Evolutionary conservation across 2,113 vertebrate species (phyloP), one percentile per base, ranked within the genome.

Genomic region (Chloropsis hardwickii): DNA sequence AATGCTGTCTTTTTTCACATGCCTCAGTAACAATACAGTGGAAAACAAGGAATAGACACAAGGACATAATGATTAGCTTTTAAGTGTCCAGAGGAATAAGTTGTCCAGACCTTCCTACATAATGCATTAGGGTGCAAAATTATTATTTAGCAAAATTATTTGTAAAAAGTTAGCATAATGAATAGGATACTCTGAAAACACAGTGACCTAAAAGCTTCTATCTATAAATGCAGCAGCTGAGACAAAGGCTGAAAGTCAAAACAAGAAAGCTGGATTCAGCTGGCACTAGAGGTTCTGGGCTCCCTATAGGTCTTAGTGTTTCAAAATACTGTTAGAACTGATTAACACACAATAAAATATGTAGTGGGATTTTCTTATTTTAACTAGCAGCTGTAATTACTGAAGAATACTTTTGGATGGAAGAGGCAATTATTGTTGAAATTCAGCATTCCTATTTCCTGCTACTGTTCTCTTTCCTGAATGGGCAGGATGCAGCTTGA

Each of bases 21-120:
- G 0, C 51, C 31, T 50, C 0, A 0, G 25, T 44, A 80, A 82
- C 0, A 0, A 22, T 35, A 37, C 1, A 0, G 7, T 48, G 33
- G 69, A 6, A 0, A 69, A 53, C 9, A 64, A 40, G 9, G 53
- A 79, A 51, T 51, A 70, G 12, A 9, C 13, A 50, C 58, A 61
- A 77, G 23, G n/a, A n/a, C n/a, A n/a, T n/a, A 92, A 40, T 40
- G 5, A 4, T 22, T 37, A 76, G 57, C 14, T 81, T 88, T n/a
- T 20, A 69, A 50, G 54, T 14, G 25, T 53, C 14, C 37, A n/a
- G 20, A 62, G 61, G 20, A 42, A 40, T 53, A 48, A 73, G 9
- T 9, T 57, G 10, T 29, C n/a, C 13, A 50, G 31, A 5, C 10
- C 83, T 88, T 77, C 42, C 33, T 73, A 15, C 5, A 7, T 47